These are phyloP conservation scores for Ametastegia equiseti DNA, from an alignment of 2,888 invertebrate genomes.

Conservation along the genomic window DNA sequence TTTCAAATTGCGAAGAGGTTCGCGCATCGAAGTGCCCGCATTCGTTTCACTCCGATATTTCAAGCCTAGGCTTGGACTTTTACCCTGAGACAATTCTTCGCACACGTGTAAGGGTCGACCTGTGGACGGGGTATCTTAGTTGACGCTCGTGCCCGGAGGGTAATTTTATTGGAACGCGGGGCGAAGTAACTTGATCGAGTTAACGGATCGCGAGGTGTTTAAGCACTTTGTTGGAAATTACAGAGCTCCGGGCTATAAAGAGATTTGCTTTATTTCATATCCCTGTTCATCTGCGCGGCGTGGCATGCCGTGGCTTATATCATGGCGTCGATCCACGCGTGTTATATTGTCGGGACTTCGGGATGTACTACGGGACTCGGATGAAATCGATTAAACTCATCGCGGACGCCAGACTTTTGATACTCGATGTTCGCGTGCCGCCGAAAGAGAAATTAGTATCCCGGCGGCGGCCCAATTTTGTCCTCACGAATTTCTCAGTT, in stretches of 20 bases:
- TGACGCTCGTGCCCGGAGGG: constrained; percentile 36
- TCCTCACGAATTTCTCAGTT: constrained; percentile 35
- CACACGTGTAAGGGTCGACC: not conserved
- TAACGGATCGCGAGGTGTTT: constrained; percentile 46
- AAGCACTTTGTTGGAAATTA: constrained; percentile 44
- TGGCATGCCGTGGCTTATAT: not conserved
- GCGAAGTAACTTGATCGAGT: constrained; percentile 41
- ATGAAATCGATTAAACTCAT: constrained; percentile 40
- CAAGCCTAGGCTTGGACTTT: constrained; percentile 17
- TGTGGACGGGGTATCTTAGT: constrained; percentile 4
- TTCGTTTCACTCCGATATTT: constrained; percentile 27
- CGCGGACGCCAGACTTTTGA: constrained; percentile 44
- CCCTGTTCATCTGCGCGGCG: not conserved
- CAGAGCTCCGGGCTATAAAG: constrained; percentile 43
- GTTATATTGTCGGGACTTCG: not conserved
- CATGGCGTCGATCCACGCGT: constrained; percentile 17
- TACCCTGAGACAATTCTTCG: constrained; percentile 2
- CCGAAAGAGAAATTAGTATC: constrained; percentile 42
- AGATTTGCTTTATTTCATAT: constrained; percentile 37
- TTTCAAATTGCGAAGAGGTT: constrained; percentile 27
- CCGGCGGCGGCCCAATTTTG: constrained; percentile 43
- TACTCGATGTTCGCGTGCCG: constrained; percentile 41
- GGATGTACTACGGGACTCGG: constrained; percentile 2
- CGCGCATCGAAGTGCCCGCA: constrained; percentile 26
- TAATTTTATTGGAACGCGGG: constrained; percentile 40